phyloP scores from a whole-genome alignment of 2,888 invertebrate species.

The Lasius fuliginosus region DNA sequence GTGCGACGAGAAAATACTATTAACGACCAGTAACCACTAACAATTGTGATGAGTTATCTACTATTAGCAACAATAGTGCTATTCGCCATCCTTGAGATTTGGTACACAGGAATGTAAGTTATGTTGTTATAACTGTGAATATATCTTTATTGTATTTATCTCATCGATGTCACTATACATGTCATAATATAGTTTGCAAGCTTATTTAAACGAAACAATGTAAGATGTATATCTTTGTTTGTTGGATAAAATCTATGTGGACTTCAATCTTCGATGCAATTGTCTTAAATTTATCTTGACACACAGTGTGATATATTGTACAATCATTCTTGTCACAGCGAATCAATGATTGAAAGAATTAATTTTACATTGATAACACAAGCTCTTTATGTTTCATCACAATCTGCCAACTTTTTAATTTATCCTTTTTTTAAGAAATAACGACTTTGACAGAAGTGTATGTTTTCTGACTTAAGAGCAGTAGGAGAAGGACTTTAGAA shows the following conservation, averaged over 20 bases:
- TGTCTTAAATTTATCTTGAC: background rate
- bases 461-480: background rate
- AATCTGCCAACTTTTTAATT: background rate
- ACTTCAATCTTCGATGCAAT: background rate
- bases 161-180: slow-evolving; percentile 7
- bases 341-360: background rate
- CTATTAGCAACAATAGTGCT: slow-evolving; percentile 82
- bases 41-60: slow-evolving; percentile 81
- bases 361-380: background rate
- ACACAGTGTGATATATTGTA: background rate
- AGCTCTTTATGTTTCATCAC: background rate
- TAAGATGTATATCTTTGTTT: background rate
- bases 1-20: slow-evolving; percentile 43
- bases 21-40: slow-evolving; percentile 74
- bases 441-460: background rate
- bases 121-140: slow-evolving; percentile 52
- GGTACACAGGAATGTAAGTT: slow-evolving; percentile 85
- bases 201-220: background rate
- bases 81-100: slow-evolving; percentile 83
- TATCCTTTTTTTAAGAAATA: background rate
- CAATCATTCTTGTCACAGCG: slow-evolving; percentile 1
- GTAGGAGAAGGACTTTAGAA: background rate
- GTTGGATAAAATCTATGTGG: background rate
- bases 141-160: slow-evolving; percentile 36
- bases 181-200: slow-evolving; percentile 28